Evolutionary conservation across 2,888 invertebrate species (phyloP), one percentile per base, ranked within the genome.

Genomic region (Himalopsyche anomala): DNA sequence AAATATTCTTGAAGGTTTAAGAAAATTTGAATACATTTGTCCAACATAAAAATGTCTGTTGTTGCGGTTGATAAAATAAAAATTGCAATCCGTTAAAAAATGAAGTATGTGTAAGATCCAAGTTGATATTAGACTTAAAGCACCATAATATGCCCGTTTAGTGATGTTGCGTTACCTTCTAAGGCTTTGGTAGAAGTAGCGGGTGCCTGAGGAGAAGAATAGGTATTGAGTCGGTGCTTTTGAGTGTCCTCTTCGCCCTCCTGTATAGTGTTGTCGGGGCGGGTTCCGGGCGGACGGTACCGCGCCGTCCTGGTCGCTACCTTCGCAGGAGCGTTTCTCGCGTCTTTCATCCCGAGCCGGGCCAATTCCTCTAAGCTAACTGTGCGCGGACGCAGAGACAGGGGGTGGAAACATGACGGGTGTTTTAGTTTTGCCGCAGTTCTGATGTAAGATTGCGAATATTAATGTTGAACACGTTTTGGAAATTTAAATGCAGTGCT

Each of bases 341-440:
- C 17, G 8, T 79, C 84, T 11, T 19, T 36, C 83, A 87, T n/a
- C 11, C 87, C 87, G 40, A 88, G 87, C 40, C 84, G 84, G 56
- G 85, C 80, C 81, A 88, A 85, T n/a, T 85, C 86, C 54, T 88
- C 87, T 80, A 89, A 87, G 84, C 84, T 86, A 45, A 84, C 87
- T 88, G 86, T 36, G 81, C 74, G 74, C 12, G 74, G 74, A 87
- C 83, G 82, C n/a, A 81, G 83, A 81, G 51, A 85, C 80, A 83
- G 79, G 80, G 28, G 55, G 11, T 15, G 38, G 38, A 74, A 74
- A 74, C 38, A 74, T 19, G 19, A 83, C 56, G 80, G 28, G 42
- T 28, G 12, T 55, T 85, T 83, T 80, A 85, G 38, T 36, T 83
- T 74, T 74, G 74, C 51, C 17, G 54, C 42, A 81, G 55, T 6